A percentile compares a stretch with the other conserved stretches of the same genome.
phyloP scores from a whole-genome alignment of 2,888 invertebrate species.

The Acleris holmiana region DNA sequence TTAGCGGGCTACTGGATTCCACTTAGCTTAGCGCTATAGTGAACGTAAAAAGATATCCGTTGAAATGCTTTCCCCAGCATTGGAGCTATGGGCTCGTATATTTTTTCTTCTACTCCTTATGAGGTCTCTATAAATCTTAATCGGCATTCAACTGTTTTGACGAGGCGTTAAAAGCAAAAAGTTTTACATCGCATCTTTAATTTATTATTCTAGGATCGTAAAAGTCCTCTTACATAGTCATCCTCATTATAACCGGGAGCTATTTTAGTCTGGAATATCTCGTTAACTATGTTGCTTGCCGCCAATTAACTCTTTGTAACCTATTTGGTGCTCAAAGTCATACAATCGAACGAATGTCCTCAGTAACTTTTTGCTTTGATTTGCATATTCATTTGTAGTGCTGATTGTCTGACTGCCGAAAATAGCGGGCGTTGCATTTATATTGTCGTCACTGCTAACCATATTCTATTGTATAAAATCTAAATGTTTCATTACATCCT shows the following conservation, averaged over 20 bases:
- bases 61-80: constrained; percentile 38
- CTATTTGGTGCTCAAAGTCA: constrained; percentile 1
- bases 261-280: constrained; percentile 18
- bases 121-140: constrained; percentile 47
- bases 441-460: constrained; percentile 27
- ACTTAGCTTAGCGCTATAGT: constrained; percentile 16
- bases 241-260: constrained; percentile 12
- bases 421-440: constrained; percentile 27
- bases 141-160: constrained; percentile 42
- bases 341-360: constrained; percentile 13
- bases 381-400: constrained; percentile 30
- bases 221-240: constrained; percentile 20
- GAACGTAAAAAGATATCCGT: constrained; percentile 32
- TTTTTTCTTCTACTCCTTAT: constrained; percentile 41
- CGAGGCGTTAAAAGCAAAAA: constrained; percentile 45
- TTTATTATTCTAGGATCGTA: constrained; percentile 41
- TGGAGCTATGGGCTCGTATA: constrained; percentile 32
- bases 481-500: constrained; percentile 27
- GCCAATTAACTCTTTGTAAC: constrained; percentile 1
- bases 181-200: constrained; percentile 38
- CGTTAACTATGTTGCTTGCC: constrained; percentile 14
- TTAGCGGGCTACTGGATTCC: constrained; percentile 28
- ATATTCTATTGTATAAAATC: constrained; percentile 31
- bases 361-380: constrained; percentile 15
- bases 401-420: constrained; percentile 27